Base-by-base conservation (phyloP, 1,140 invertebrate species). In the Neuroterus valhalla region DNA sequence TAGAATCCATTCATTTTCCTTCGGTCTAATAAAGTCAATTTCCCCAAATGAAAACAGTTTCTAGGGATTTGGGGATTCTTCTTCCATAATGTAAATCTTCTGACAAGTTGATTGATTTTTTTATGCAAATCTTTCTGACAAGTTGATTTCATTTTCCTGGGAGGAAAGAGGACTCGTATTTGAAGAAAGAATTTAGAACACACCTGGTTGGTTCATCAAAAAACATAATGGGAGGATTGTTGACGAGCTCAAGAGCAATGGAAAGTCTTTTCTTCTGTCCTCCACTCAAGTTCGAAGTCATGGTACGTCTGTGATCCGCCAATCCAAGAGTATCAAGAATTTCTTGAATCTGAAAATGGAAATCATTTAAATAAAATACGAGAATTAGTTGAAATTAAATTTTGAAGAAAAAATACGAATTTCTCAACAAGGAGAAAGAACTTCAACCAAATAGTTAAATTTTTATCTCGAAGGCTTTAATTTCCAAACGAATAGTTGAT, bases 221-320 rank as follows among this genome's bases (percentile, higher is more conserved):
- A 89, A 99, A 99, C 96, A 99, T 98, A 71, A 99, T 94, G 1
- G 95, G 95, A 21, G 98, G 98, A 90, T 99, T 99, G 88, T 97
- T 98, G 71, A 99, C 95, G 62, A 99, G 90, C 90, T 99, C 98
- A 70, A 98, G 90, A n/a, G 97, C 98, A 67, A 99, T 99, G 0
- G 97, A 98, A 6, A 99, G 91, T 79, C 98, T 93, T 87, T 99
- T 99, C 86, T 98, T 96, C 87, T 99, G 97, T 8, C 98, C 98
- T 43, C 98, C 98, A 3, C 97, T 98, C 6, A 99, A 91, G 82
- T 97, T 96, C 52, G 93, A 94, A 1, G 97, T 96, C 92, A 97
- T 94, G 5, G 97, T 98, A 81, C 94, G 94, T 81, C 94, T 93
- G 82, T 97, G 96, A 77, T 98, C 96, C 3, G 93, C 92, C 12